Evolutionary conservation across 2,797 vertebrate genomes (phyloP).

Genomic region (Dryobates pubescens): DNA sequence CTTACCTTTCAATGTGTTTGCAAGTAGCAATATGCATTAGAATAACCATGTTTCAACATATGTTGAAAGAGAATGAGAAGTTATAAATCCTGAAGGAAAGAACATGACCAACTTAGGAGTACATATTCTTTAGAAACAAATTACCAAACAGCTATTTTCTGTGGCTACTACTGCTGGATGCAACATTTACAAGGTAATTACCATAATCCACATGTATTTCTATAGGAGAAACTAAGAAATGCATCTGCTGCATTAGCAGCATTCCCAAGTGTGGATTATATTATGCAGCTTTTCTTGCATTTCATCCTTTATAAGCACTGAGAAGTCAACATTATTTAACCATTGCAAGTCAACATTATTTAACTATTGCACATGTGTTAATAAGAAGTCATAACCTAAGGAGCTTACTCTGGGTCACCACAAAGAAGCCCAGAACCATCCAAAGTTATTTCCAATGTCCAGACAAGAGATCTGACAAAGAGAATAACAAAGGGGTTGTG

Average conservation of each 20-base stretch:
- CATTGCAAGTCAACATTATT: slow-evolving; percentile 61
- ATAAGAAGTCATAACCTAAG: slow-evolving; percentile 82
- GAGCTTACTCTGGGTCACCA: slow-evolving; percentile 83
- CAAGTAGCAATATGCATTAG: neutral
- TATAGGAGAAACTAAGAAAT: neutral
- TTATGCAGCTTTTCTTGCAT: neutral
- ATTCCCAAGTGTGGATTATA: neutral
- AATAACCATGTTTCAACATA: neutral
- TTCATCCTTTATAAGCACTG: neutral
- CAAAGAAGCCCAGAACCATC: slow-evolving; percentile 81
- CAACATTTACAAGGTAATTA: neutral
- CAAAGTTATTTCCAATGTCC: slow-evolving; percentile 85
- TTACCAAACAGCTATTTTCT: neutral
- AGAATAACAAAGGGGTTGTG: slow-evolving; percentile 93
- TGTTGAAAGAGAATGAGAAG: neutral
- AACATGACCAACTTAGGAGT: neutral
- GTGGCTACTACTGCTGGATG: neutral
- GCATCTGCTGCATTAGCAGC: neutral
- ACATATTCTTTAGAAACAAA: slow-evolving; percentile 1
- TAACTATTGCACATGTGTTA: slow-evolving; percentile 78
- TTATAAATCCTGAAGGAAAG: neutral
- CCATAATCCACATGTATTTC: neutral
- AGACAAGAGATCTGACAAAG: slow-evolving; percentile 83
- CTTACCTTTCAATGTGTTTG: neutral
- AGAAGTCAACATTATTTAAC: slow-evolving; percentile 43